Percentiles rank a stretch among this genome's conserved stretches.
phyloP scores from a whole-genome alignment of 2,888 invertebrate genomes.

The Catonia carolina region DNA sequence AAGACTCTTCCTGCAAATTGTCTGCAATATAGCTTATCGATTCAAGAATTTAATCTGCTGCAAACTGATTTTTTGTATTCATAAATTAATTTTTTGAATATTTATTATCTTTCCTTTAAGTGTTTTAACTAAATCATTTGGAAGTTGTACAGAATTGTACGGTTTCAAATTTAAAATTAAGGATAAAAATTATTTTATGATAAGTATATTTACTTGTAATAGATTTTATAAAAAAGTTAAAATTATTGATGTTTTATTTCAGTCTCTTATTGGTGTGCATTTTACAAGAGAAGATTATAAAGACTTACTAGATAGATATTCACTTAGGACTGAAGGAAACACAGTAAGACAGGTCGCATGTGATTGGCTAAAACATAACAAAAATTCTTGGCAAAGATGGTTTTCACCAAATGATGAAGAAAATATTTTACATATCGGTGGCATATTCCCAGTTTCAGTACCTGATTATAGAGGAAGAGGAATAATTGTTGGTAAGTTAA shows the following conservation, averaged over 20 bases:
- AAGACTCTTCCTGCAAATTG: too few relatives aligned
- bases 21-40: too few relatives aligned
- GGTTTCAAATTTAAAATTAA: too few relatives aligned
- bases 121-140: too few relatives aligned
- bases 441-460: slow-evolving; percentile 52
- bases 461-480: slow-evolving; percentile 45
- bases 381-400: slow-evolving; percentile 47
- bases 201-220: too few relatives aligned
- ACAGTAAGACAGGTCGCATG: slow-evolving; percentile 51
- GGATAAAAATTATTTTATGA: too few relatives aligned
- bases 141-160: too few relatives aligned
- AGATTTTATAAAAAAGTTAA: too few relatives aligned
- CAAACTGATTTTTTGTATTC: too few relatives aligned
- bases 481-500: slow-evolving; percentile 46
- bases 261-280: slow-evolving; percentile 42
- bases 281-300: slow-evolving; percentile 51
- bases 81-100: too few relatives aligned
- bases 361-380: slow-evolving; percentile 53
- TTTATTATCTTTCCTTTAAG: too few relatives aligned
- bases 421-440: slow-evolving; percentile 53
- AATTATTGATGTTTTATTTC: neutral
- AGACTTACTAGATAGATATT: slow-evolving; percentile 42
- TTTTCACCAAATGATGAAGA: slow-evolving; percentile 41
- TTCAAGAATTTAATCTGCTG: too few relatives aligned
- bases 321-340: neutral